A percentile compares a stretch with the other conserved stretches of the same genome.
These are phyloP conservation scores for Poeciliopsis paucimaculata DNA, from an alignment of 2,797 vertebrate species.

Conservation along the genomic window DNA sequence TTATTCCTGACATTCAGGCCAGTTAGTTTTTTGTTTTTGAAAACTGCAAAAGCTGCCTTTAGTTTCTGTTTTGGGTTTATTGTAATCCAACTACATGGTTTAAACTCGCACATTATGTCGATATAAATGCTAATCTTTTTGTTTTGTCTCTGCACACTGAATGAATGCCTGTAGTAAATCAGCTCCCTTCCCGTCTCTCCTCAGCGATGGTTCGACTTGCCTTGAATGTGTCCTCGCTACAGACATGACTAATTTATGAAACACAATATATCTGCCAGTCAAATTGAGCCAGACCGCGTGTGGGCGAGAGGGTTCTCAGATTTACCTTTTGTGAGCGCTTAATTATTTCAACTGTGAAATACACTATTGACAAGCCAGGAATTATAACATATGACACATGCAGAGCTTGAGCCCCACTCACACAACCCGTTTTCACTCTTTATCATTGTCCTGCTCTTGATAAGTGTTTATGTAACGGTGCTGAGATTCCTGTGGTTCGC, in stretches of 20 bases:
- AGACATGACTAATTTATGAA: conserved; percentile 64
- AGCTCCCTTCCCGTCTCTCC: conserved; percentile 16
- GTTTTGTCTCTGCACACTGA: conserved; percentile 31
- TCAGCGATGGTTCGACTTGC: conserved; percentile 50
- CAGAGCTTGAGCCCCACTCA: conserved; percentile 9
- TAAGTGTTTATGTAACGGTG: conserved; percentile 57
- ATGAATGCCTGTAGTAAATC: conserved; percentile 36
- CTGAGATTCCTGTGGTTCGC: conserved; percentile 65
- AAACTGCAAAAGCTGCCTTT: conserved; percentile 15
- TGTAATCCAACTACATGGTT: conserved; percentile 44
- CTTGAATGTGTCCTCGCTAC: conserved; percentile 43
- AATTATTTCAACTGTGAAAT: conserved; percentile 63
- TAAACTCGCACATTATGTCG: conserved; percentile 42
- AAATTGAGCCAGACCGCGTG: conserved; percentile 47
- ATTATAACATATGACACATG: conserved; percentile 42
- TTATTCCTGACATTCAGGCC: conserved; percentile 7
- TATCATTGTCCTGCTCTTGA: conserved; percentile 59
- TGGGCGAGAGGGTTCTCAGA: conserved; percentile 44
- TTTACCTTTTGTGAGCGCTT: conserved; percentile 60
- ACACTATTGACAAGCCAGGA: conserved; percentile 57
- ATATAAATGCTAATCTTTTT: conserved; percentile 42
- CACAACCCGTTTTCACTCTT: conserved; percentile 20
- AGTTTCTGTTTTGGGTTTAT: conserved; percentile 15
- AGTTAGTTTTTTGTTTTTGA: conserved; percentile 1
- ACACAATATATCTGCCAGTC: conserved; percentile 57